These are phyloP conservation scores for Rhabdornis inornatus DNA, from an alignment of 2,113 vertebrate species.

Conservation along the genomic window DNA sequence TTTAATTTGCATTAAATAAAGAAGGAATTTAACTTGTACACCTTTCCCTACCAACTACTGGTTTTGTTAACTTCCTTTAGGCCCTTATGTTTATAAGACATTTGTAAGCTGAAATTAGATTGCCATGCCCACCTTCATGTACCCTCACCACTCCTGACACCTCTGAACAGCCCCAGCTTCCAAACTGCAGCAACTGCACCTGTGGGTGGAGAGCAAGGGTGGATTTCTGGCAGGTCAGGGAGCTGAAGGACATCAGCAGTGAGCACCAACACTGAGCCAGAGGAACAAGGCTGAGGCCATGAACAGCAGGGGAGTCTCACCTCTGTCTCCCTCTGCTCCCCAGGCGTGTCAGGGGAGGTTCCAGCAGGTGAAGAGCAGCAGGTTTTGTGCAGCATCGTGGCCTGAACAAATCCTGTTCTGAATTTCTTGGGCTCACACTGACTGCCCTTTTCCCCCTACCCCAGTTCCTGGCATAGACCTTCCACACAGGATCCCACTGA, in stretches of 20 bases:
- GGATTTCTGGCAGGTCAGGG: not conserved
- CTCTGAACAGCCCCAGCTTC: not conserved
- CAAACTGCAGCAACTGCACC: not conserved
- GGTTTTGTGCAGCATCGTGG: not conserved
- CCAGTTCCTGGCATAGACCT: not conserved
- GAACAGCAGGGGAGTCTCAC: not conserved
- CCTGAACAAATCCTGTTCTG: not conserved
- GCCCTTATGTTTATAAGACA: not conserved
- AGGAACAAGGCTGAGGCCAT: not conserved
- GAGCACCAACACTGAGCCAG: not conserved
- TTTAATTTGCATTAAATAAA: not conserved
- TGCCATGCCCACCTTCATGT: not conserved
- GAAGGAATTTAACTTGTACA: not conserved
- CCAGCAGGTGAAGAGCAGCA: not conserved
- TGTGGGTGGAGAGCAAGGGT: not conserved
- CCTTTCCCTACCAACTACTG: not conserved
- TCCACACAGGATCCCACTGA: not conserved
- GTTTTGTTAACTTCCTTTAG: not conserved
- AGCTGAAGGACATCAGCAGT: too few relatives aligned
- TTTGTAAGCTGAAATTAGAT: not conserved
- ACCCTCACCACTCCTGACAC: not conserved
- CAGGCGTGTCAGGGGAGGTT: not conserved
- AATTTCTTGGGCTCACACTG: not conserved
- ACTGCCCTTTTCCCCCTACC: fast-evolving
- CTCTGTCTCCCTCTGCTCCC: not conserved